Evolutionary conservation across 2,888 invertebrate species (phyloP), one percentile per base, ranked within the genome.

Genomic region (Hirtodrosophila duncani): DNA sequence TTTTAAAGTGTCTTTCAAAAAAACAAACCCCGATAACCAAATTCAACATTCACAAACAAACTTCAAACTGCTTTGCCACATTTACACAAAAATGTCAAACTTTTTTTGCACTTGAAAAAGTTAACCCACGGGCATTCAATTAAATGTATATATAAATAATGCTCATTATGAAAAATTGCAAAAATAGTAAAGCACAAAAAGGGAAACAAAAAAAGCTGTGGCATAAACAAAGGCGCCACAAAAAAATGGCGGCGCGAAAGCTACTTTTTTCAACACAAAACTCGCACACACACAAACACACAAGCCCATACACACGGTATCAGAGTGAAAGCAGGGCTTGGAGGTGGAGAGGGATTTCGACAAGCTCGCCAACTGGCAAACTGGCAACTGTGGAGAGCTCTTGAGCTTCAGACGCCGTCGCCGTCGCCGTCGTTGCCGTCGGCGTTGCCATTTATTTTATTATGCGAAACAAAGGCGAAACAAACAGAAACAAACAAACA

Each of bases 221-320:
- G 74, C 81, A 69, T 49, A 63, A 71, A 81, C 79, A 81, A 77
- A 81, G 67, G 77, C 71, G 77, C 70, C 67, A 84, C 79, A 85
- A 82, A 81, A n/a, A 84, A 85, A 84, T 84, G 84, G 84, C 84
- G 84, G 84, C 75, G 84, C 84, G 83, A 83, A 83, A 78, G 84
- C 82, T 72, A 70, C 70, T 83, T 82, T 75, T n/a, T 77, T 66
- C 48, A 78, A 42, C 45, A 29, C 48, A 50, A 34, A 61, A n/a
- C n/a, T n/a, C 38, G 43, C 29, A 55, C 29, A 44, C 23, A 39
- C 38, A 53, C 20, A 44, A 31, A 51, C 29, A 43, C 11, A 48
- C 6, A 36, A 14, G 30, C 24, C 23, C 14, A 55, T 9, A 29
- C 23, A 13, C 7, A n/a, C 18, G 20, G 30, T 6, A 30, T 1